phyloP scores from a whole-genome alignment of 2,113 vertebrate genomes.

The Platysternon megacephalum region DNA sequence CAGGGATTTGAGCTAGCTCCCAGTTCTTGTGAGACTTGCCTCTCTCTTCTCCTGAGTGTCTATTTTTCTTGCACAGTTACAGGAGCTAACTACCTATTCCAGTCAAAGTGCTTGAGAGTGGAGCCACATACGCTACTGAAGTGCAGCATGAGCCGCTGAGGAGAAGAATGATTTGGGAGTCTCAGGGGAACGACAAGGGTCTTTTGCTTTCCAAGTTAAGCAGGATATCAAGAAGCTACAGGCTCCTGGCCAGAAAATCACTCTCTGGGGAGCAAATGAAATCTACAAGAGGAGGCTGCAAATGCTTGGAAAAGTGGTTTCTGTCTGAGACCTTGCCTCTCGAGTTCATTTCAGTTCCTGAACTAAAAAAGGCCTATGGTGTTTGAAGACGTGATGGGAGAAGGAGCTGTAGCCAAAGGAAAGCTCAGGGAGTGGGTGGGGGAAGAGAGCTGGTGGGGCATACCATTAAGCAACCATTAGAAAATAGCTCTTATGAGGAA shows the following conservation, averaged over 20 bases:
- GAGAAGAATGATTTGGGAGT: background rate
- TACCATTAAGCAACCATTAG: background rate
- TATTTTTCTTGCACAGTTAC: background rate
- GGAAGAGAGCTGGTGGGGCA: background rate
- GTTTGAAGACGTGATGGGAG: background rate
- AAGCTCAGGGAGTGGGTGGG: background rate
- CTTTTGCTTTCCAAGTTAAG: background rate
- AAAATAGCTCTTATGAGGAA: background rate
- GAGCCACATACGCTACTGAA: background rate
- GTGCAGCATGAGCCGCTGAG: background rate
- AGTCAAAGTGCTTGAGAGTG: background rate
- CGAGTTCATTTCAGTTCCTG: background rate
- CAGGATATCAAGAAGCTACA: background rate
- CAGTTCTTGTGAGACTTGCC: background rate
- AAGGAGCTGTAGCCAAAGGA: background rate
- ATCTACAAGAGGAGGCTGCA: constrained; percentile 22
- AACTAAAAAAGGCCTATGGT: background rate
- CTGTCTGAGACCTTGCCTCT: background rate
- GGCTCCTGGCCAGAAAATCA: background rate
- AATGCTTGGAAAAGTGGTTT: background rate
- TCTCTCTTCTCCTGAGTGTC: background rate
- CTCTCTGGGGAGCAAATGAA: background rate
- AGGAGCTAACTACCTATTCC: background rate
- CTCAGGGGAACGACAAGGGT: background rate
- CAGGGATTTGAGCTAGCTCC: background rate